Percentiles rank a stretch among this genome's conserved stretches.
phyloP scores from a whole-genome alignment of 92 coral and sea anemone species.

The Bergia puertoricense region DNA sequence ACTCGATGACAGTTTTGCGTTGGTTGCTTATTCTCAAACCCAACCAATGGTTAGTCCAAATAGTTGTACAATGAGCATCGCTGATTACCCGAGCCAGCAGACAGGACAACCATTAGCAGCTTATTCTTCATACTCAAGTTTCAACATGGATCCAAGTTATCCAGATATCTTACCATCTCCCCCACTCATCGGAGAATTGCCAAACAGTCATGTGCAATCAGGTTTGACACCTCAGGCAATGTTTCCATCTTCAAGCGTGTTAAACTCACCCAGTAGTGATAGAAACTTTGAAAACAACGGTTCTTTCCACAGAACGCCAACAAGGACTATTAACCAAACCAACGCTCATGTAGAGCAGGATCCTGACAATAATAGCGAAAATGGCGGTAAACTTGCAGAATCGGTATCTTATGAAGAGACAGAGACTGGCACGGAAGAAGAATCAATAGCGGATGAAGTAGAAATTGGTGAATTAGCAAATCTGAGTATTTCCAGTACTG shows the following conservation, averaged over 20 bases:
- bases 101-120: neutral
- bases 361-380: neutral
- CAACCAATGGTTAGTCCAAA: neutral
- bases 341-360: neutral
- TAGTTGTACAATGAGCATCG: neutral
- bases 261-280: neutral
- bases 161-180: neutral
- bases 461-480: slow-evolving; percentile 11
- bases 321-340: neutral
- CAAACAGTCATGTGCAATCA: neutral
- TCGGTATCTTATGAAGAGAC: neutral
- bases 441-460: neutral
- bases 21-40: neutral
- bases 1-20: neutral
- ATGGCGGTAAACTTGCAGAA: neutral
- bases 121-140: neutral
- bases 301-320: neutral
- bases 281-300: neutral
- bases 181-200: neutral
- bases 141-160: neutral
- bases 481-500: neutral
- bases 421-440: neutral
- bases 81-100: neutral
- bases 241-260: neutral
- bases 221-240: neutral